These are phyloP conservation scores for Homarus gammarus DNA, from an alignment of 2,888 invertebrate genomes.

Conservation along the genomic window DNA sequence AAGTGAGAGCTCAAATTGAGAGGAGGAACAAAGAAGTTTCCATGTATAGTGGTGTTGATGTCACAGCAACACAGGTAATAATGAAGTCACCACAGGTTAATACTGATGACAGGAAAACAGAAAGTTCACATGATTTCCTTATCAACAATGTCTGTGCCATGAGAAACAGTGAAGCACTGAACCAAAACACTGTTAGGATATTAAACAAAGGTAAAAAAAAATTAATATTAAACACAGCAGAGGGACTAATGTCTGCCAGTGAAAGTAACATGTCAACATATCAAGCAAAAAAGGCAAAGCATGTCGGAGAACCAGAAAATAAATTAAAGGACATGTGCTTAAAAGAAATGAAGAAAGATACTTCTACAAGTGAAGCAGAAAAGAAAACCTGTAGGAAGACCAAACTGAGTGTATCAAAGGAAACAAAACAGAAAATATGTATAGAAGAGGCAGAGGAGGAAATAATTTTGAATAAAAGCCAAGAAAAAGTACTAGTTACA, in stretches of 20 bases:
- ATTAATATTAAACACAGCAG: background rate
- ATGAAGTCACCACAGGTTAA: background rate
- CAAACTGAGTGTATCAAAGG: too few relatives aligned
- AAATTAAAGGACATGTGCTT: too few relatives aligned
- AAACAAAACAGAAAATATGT: too few relatives aligned
- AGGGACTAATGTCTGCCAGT: background rate
- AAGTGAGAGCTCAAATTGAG: conserved; percentile 19
- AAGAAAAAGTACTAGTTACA: background rate
- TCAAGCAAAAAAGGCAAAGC: background rate
- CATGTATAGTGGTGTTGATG: background rate
- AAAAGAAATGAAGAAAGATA: background rate
- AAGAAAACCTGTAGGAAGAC: too few relatives aligned
- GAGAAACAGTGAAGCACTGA: background rate
- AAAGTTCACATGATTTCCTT: background rate
- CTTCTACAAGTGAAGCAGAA: background rate
- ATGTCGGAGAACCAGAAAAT: too few relatives aligned
- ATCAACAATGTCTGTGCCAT: background rate
- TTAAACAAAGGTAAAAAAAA: background rate
- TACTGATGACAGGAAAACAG: background rate
- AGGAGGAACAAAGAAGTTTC: background rate
- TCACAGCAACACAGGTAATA: background rate
- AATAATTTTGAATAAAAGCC: background rate
- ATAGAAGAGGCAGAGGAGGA: background rate
- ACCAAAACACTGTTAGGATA: background rate
- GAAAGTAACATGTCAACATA: background rate